Evolutionary conservation across 1,140 invertebrate genomes (phyloP).

Genomic region (Zaprionus kolodkinae): DNA sequence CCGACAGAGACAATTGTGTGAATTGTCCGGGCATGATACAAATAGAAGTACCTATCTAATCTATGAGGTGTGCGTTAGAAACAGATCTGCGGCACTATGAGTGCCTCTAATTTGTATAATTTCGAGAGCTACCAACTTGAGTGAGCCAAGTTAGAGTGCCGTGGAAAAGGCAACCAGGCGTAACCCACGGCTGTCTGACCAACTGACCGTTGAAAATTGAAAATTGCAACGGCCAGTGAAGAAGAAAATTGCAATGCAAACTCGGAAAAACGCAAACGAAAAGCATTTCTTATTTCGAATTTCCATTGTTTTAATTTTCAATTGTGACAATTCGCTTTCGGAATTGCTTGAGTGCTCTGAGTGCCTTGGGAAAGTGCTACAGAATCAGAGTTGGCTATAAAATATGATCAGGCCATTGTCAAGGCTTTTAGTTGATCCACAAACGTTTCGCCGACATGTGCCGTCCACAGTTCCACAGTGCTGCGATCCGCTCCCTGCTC

Average conservation of each 20-base stretch:
- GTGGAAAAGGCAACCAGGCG: constrained; percentile 47
- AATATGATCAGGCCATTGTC: constrained; percentile 72
- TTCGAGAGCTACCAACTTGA: constrained; percentile 51
- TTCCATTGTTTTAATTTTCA: constrained; percentile 75
- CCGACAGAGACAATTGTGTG: constrained; percentile 53
- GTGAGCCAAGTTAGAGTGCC: constrained; percentile 17
- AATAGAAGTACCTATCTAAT: constrained; percentile 14
- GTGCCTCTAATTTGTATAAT: constrained; percentile 73
- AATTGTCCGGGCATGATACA: constrained; percentile 25
- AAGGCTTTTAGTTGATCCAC: constrained; percentile 76
- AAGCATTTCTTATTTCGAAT: constrained; percentile 55
- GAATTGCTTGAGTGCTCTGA: constrained; percentile 60
- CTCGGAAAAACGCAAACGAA: constrained; percentile 59
- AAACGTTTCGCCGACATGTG: constrained; percentile 65
- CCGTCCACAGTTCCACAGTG: constrained; percentile 13
- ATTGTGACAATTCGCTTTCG: constrained; percentile 68
- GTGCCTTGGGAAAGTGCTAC: constrained; percentile 65
- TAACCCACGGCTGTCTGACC: constrained; percentile 68
- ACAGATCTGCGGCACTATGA: constrained; percentile 65
- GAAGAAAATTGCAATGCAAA: constrained; percentile 79
- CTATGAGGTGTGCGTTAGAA: constrained; percentile 63
- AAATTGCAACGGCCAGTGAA: constrained; percentile 81
- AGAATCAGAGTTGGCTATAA: constrained; percentile 61
- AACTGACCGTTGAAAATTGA: constrained; percentile 84
- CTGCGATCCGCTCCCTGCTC: constrained; percentile 31